These are phyloP conservation scores for Neotoxoptera formosana DNA, from an alignment of 1,140 invertebrate genomes.

Conservation along the genomic window DNA sequence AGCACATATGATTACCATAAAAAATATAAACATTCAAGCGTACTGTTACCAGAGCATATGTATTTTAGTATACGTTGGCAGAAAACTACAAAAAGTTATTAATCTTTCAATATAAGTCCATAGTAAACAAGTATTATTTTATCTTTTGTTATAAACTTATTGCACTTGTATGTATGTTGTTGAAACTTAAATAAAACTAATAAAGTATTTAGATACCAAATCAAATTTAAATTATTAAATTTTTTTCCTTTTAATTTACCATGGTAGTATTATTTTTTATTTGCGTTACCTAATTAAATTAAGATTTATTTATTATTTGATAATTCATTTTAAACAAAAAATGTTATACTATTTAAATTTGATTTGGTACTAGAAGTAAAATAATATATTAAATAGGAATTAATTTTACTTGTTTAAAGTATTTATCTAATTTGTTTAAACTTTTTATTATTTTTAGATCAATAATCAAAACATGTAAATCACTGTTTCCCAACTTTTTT, in stretches of 20 bases:
- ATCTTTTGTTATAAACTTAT: background rate
- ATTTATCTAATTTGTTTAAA: background rate
- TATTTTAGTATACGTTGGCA: constrained; percentile 55
- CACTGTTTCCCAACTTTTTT: background rate
- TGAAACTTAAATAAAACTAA: background rate
- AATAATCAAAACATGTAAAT: background rate
- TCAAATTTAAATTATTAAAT: background rate
- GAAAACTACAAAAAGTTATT: constrained; percentile 21
- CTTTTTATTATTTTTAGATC: background rate
- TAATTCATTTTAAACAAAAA: background rate
- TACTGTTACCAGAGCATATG: constrained; percentile 47
- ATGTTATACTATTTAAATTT: background rate
- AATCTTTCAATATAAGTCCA: background rate
- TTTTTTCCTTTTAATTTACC: background rate
- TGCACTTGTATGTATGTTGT: background rate
- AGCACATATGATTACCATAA: constrained; percentile 60
- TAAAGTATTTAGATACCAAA: background rate
- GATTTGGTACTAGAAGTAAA: background rate
- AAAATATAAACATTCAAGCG: constrained; percentile 51
- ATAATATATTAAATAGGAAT: background rate
- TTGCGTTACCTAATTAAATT: background rate
- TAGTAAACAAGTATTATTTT: background rate
- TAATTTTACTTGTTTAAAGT: background rate
- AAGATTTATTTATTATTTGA: background rate
- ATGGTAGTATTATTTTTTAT: background rate